These are phyloP conservation scores for Epizoanthus fatuus DNA, from an alignment of 92 coral and sea anemone species.

Conservation along the genomic window DNA sequence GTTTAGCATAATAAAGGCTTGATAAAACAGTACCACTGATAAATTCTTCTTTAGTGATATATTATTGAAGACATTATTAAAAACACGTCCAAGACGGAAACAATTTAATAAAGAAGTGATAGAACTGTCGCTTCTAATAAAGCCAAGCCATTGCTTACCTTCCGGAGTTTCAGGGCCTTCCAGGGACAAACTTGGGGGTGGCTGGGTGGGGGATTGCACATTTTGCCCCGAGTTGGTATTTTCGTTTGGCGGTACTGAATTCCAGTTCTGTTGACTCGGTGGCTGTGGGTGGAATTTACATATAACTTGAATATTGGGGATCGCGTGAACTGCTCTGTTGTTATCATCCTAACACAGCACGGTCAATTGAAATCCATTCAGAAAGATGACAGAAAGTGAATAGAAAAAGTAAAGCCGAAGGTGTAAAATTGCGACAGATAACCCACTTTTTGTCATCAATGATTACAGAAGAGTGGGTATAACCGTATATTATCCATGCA, in stretches of 20 bases:
- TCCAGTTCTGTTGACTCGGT: constrained; percentile 87
- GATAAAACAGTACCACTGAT: constrained; percentile 83
- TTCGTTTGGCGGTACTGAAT: constrained; percentile 83
- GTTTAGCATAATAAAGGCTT: constrained; percentile 89
- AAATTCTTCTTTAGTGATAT: constrained; percentile 83
- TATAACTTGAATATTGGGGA: constrained; percentile 53
- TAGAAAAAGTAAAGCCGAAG: constrained; percentile 83
- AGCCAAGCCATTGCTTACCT: constrained; percentile 84
- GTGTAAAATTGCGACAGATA: constrained; percentile 76
- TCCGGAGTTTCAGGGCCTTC: constrained; percentile 97
- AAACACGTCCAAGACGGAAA: constrained; percentile 99
- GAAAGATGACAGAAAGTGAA: constrained; percentile 84
- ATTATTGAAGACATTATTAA: constrained; percentile 97
- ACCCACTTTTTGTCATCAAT: constrained; percentile 79
- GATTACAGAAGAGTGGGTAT: constrained; percentile 70
- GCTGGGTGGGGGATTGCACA: constrained; percentile 88
- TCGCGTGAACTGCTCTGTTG: constrained; percentile 84
- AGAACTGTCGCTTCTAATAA: constrained; percentile 95
- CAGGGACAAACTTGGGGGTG: constrained; percentile 90
- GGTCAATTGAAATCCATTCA: constrained; percentile 79
- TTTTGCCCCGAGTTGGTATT: constrained; percentile 84
- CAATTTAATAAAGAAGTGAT: constrained; percentile 97
- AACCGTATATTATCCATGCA: constrained; percentile 45
- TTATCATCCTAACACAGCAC: constrained; percentile 63
- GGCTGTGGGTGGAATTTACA: constrained; percentile 70